phyloP scores from a whole-genome alignment of 2,113 vertebrate species.

The Ondatra zibethicus region DNA sequence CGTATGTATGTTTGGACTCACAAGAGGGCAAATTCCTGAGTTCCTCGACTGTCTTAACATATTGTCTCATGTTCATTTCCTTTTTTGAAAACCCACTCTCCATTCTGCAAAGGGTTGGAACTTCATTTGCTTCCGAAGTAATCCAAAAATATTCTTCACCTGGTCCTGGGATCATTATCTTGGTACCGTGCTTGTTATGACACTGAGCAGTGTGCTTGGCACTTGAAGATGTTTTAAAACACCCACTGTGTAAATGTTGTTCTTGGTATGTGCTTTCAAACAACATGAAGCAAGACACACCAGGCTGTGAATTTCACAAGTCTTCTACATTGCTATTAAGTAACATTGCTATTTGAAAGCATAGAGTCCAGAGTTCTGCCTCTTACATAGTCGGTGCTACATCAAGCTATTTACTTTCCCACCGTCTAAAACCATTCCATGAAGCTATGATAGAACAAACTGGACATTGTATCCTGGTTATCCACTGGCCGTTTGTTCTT shows the following conservation, averaged over 20 bases:
- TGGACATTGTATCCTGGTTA: not conserved
- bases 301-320: not conserved
- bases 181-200: not conserved
- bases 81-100: not conserved
- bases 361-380: not conserved
- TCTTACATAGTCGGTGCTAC: not conserved
- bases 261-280: not conserved
- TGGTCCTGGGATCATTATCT: not conserved
- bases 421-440: not conserved
- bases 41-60: not conserved
- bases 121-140: slow-evolving; percentile 25
- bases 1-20: slow-evolving; percentile 42
- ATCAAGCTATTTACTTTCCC: not conserved
- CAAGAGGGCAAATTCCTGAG: not conserved
- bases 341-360: not conserved
- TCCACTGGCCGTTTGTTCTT: not conserved
- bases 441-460: not conserved
- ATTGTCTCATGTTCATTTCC: not conserved
- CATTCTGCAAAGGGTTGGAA: slow-evolving; percentile 14
- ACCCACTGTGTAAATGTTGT: not conserved
- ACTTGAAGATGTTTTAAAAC: not conserved
- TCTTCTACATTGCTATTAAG: not conserved
- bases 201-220: not conserved
- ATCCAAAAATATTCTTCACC: not conserved
- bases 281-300: not conserved